Evolutionary conservation across 2,797 vertebrate species (phyloP).

Genomic region (Halcyon smyrnensis): DNA sequence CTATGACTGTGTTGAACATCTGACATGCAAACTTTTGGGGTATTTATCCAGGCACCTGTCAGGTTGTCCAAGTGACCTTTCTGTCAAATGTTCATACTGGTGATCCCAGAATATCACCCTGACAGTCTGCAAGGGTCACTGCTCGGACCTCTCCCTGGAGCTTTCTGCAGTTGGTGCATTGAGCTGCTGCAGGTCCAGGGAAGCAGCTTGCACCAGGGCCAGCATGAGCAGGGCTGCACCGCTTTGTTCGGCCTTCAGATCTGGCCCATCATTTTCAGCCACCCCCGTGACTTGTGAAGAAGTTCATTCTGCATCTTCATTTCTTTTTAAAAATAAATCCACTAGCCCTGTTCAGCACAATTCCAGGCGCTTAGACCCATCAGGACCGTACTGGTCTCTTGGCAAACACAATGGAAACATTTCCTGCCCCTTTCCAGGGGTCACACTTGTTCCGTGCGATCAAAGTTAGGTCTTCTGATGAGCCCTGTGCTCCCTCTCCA

Average conservation of each 20-base stretch:
- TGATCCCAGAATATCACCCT: not conserved
- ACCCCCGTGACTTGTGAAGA: not conserved
- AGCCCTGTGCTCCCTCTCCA: not conserved
- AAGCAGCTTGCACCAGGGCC: not conserved
- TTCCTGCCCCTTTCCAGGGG: not conserved
- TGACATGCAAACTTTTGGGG: not conserved
- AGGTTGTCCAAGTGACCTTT: not conserved
- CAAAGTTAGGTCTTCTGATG: not conserved
- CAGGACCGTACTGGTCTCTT: not conserved
- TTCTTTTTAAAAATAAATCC: not conserved
- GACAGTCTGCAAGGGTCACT: not conserved
- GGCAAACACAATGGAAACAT: not conserved
- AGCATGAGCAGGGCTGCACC: not conserved
- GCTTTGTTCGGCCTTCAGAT: not conserved
- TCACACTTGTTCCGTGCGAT: not conserved
- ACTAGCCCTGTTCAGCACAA: not conserved
- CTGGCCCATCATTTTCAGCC: not conserved
- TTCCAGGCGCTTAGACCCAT: not conserved
- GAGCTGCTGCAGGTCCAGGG: not conserved
- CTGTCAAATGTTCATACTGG: not conserved
- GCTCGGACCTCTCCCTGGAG: not conserved
- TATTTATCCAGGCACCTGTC: not conserved
- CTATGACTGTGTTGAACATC: not conserved
- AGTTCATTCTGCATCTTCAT: not conserved
- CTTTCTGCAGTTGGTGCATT: not conserved